phyloP scores from a whole-genome alignment of 2,113 vertebrate genomes.

The Rhinolophus sinicus region DNA sequence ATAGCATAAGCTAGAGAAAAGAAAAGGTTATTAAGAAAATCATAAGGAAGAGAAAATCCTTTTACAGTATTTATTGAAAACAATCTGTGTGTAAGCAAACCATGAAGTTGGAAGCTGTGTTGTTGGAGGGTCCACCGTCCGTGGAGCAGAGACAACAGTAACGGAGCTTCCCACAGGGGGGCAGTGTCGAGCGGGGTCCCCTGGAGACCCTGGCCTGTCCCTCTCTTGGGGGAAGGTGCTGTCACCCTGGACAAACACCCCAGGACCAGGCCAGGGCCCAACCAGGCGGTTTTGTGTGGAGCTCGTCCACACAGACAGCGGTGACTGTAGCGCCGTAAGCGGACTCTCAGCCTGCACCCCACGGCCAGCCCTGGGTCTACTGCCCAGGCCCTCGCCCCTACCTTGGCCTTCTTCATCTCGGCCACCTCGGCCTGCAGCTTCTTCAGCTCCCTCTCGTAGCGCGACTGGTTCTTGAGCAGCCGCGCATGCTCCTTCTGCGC shows the following conservation, averaged over 20 bases:
- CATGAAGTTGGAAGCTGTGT: background rate
- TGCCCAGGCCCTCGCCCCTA: slow-evolving; percentile 56
- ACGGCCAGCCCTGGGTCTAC: fast-evolving
- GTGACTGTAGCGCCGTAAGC: fast-evolving
- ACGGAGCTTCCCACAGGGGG: background rate
- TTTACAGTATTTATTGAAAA: background rate
- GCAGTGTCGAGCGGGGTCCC: background rate
- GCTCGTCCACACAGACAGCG: too few species aligned
- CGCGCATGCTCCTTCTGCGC: slow-evolving; percentile 97
- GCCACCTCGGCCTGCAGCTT: slow-evolving; percentile 95
- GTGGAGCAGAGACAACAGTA: background rate
- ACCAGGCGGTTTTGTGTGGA: too few species aligned
- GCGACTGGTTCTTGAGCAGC: slow-evolving; percentile 96
- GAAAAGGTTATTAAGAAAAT: background rate
- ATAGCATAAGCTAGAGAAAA: background rate
- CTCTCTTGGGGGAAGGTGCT: background rate
- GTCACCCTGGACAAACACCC: background rate
- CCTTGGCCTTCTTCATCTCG: slow-evolving; percentile 99
- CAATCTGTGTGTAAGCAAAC: background rate
- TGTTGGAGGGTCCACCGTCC: background rate
- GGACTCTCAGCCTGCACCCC: background rate
- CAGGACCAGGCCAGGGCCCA: background rate
- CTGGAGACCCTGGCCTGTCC: background rate
- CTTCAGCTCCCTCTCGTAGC: slow-evolving; percentile 95
- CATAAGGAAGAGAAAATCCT: background rate